Conservation (phyloP, 2,888 invertebrate species). For the Thecocarcelia acutangulata region DNA sequence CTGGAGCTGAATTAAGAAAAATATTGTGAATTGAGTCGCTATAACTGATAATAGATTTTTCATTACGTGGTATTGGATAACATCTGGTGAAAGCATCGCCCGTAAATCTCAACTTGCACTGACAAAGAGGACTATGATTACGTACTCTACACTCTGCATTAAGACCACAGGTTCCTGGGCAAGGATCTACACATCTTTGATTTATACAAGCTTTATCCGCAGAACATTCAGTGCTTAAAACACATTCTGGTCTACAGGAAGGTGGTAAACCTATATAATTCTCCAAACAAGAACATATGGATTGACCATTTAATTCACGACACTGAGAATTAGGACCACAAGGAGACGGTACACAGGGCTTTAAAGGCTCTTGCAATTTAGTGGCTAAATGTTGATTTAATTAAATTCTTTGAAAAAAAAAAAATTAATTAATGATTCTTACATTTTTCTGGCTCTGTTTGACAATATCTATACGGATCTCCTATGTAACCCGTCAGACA, state of each 20-base stretch:
- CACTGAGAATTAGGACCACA: slow-evolving; percentile 87
- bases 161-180: slow-evolving; percentile 84
- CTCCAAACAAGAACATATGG: slow-evolving; percentile 85
- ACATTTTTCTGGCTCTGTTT: slow-evolving; percentile 82
- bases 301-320: slow-evolving; percentile 84
- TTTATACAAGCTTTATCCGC: slow-evolving; percentile 85
- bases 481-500: slow-evolving; percentile 89
- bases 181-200: slow-evolving; percentile 86
- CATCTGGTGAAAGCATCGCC: slow-evolving; percentile 89
- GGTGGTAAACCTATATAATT: slow-evolving; percentile 85
- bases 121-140: slow-evolving; percentile 90
- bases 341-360: slow-evolving; percentile 84
- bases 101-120: slow-evolving; percentile 86
- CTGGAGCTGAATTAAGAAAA: slow-evolving; percentile 72
- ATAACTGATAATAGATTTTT: background rate
- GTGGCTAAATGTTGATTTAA: slow-evolving; percentile 65
- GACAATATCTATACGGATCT: slow-evolving; percentile 89
- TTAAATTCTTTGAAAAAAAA: background rate
- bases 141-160: slow-evolving; percentile 88
- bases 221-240: slow-evolving; percentile 85
- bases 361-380: slow-evolving; percentile 72
- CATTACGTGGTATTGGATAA: slow-evolving; percentile 82
- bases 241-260: slow-evolving; percentile 87
- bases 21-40: no score
- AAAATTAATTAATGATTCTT: slow-evolving; percentile 76